Percentiles rank a stretch among this genome's conserved stretches.
Conservation (phyloP, 2,113 vertebrate genomes). For the Ochotona princeps region DNA sequence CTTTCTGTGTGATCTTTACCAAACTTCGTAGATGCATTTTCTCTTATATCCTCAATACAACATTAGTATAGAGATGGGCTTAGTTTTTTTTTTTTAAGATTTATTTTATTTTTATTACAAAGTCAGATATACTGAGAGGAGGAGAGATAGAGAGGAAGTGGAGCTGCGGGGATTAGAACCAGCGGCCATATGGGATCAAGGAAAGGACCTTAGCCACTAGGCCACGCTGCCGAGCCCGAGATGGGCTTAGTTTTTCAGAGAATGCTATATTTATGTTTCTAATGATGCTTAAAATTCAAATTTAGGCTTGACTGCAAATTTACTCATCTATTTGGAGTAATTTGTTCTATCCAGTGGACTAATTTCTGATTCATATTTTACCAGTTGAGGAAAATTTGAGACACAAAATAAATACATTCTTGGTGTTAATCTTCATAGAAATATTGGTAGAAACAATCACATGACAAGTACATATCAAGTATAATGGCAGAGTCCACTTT, state of each 20-base stretch:
- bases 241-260: neutral
- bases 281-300: constrained; percentile 62
- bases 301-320: constrained; percentile 41
- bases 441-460: constrained; percentile 44
- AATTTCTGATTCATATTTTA: constrained; percentile 47
- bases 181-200: no score
- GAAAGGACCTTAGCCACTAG: no score
- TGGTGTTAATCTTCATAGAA: constrained; percentile 3
- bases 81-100: no score
- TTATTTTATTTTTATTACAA: no score
- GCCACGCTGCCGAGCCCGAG: no score
- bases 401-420: constrained; percentile 41
- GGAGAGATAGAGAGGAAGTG: no score
- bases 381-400: constrained; percentile 28
- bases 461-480: constrained; percentile 35
- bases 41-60: neutral
- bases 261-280: constrained; percentile 25
- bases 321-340: constrained; percentile 42
- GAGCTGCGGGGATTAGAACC: no score
- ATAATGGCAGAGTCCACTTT: constrained; percentile 6
- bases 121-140: no score
- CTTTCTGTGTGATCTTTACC: neutral
- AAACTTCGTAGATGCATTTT: neutral
- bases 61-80: neutral
- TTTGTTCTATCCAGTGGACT: neutral